Percentiles rank a stretch among this genome's conserved stretches.
Evolutionary conservation across 2,797 vertebrate species (phyloP).

Genomic region (Pteronotus mesoamericanus): DNA sequence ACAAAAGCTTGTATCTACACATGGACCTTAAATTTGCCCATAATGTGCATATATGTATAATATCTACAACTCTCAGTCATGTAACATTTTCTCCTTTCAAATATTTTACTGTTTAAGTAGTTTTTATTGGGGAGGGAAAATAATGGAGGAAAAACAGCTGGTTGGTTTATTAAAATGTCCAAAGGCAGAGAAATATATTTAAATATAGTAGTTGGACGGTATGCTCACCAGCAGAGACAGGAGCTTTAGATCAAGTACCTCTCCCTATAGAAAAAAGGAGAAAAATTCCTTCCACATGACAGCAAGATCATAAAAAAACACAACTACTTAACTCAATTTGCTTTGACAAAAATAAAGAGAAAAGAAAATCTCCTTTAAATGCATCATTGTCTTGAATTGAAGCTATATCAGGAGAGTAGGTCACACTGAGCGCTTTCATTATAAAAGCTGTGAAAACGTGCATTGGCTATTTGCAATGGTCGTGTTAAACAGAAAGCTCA

Average conservation of each 20-base stretch:
- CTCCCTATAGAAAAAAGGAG: neutral
- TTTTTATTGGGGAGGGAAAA: neutral
- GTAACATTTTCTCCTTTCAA: neutral
- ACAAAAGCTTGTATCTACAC: neutral
- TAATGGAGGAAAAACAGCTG: neutral
- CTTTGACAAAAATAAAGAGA: constrained; percentile 47
- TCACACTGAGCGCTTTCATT: neutral
- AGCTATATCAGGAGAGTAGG: neutral
- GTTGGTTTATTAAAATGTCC: neutral
- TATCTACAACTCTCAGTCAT: neutral
- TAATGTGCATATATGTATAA: neutral
- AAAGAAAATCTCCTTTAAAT: constrained; percentile 1
- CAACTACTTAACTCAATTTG: neutral
- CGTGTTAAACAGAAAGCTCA: neutral
- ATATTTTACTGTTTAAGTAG: neutral
- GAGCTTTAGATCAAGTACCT: constrained; percentile 34
- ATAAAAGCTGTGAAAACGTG: neutral
- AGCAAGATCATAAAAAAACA: constrained; percentile 20
- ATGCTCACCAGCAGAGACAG: neutral
- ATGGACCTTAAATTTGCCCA: neutral
- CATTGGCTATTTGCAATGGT: neutral
- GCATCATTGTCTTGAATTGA: constrained; percentile 29
- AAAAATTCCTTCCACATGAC: neutral
- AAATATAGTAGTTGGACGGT: neutral
- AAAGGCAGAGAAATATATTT: constrained; percentile 18